phyloP scores from a whole-genome alignment of 2,888 invertebrate species.

The Aspidiotus destructor region DNA sequence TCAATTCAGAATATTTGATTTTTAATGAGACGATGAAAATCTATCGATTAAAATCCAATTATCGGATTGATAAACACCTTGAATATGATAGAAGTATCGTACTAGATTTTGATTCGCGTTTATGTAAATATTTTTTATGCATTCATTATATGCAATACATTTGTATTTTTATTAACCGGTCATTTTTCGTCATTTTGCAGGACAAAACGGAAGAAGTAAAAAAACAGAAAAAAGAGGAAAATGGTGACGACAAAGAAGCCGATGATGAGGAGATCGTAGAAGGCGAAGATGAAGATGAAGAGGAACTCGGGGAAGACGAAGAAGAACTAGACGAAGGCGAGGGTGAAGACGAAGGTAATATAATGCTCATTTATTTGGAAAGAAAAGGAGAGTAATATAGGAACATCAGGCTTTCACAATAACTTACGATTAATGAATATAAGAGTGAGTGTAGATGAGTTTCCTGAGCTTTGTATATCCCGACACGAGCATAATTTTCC shows the following conservation, averaged over 20 bases:
- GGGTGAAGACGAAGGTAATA: constrained; percentile 31
- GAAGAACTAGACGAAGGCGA: constrained; percentile 36
- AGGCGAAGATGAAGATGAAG: constrained; percentile 56
- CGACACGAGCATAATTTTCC: too few relatives aligned
- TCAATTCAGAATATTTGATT: too few relatives aligned
- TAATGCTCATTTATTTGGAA: not conserved
- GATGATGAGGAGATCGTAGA: constrained; percentile 56
- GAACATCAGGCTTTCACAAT: too few relatives aligned
- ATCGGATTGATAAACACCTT: too few relatives aligned
- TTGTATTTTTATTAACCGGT: not conserved
- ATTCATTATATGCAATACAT: not conserved
- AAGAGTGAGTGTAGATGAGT: too few relatives aligned
- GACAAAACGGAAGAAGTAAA: constrained; percentile 43
- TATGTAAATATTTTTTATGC: not conserved
- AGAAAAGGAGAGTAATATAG: too few relatives aligned
- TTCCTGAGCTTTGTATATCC: too few relatives aligned
- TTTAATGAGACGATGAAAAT: too few relatives aligned
- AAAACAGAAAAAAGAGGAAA: constrained; percentile 49
- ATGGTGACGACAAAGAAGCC: constrained; percentile 56
- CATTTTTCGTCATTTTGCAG: constrained; percentile 36
- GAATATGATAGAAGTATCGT: too few relatives aligned
- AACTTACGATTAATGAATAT: too few relatives aligned
- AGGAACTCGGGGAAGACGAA: constrained; percentile 55
- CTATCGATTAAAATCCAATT: too few relatives aligned
- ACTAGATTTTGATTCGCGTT: not conserved